phyloP scores from a whole-genome alignment of 2,797 vertebrate species.

The Brachymystax lenok region DNA sequence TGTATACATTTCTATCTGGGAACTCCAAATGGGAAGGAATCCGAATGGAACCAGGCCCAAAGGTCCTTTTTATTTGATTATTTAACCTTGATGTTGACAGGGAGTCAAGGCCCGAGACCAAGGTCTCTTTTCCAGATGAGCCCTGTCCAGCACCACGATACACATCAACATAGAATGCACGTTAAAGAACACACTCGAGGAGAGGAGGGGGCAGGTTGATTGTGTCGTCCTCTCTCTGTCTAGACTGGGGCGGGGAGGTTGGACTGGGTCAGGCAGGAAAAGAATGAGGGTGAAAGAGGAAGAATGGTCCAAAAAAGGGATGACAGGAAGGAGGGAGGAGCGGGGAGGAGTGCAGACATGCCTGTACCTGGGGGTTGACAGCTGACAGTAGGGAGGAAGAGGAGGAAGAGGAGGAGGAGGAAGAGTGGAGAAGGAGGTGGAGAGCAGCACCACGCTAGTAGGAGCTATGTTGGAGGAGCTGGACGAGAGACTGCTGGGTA shows the following conservation, averaged over 20 bases:
- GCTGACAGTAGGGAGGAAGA: slow-evolving; percentile 66
- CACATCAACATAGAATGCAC: too few species aligned
- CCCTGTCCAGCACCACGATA: too few species aligned
- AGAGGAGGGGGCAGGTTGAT: too few species aligned
- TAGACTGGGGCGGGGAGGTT: slow-evolving; percentile 40
- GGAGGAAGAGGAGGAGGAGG: slow-evolving; percentile 73
- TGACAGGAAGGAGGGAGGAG: slow-evolving; percentile 33
- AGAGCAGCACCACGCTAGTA: slow-evolving; percentile 78
- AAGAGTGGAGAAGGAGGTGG: slow-evolving; percentile 78
- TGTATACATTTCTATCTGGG: slow-evolving; percentile 24
- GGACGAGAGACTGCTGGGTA: slow-evolving; percentile 72
- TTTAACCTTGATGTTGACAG: too few species aligned
- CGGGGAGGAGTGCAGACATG: slow-evolving; percentile 63
- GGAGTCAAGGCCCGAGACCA: too few species aligned
- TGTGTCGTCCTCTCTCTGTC: background rate
- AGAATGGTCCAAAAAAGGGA: background rate
- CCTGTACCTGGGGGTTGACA: slow-evolving; percentile 74
- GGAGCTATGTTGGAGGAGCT: slow-evolving; percentile 74
- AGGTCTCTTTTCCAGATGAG: too few species aligned
- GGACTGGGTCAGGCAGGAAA: slow-evolving; percentile 10
- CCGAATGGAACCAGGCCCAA: slow-evolving; percentile 22
- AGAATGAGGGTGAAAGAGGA: slow-evolving; percentile 34
- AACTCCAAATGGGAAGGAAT: slow-evolving; percentile 8
- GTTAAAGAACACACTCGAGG: too few species aligned
- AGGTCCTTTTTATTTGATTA: background rate